Base-by-base conservation (phyloP, 2,113 vertebrate species). In the Drymodes brunneopygia region DNA sequence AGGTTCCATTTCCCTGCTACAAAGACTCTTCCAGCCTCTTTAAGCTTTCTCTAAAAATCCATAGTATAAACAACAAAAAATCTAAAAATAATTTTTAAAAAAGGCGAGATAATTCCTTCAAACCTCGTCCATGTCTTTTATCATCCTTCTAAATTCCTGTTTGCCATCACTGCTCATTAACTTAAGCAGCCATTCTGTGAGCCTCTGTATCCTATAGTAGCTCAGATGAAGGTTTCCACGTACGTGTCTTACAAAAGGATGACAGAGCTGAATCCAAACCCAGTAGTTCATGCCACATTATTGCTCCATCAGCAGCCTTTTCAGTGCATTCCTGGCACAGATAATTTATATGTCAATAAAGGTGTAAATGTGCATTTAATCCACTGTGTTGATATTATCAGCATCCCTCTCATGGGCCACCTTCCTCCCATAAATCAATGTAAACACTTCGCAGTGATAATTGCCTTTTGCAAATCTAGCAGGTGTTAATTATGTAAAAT, bases 1-100 rank as follows among this genome's bases (percentile, higher is more conserved):
- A 25, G 98, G 95, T 98, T 99, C 99, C 99, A 99, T 99, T 96
- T 99, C 99, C 98, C 95, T 97, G 95, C 90, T 97, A 94, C 85
- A 97, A 97, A 97, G 92, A 93, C 92, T 92, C 90, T 90, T 96
- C 62, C 9, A 3, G 90, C 88, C 85, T 97, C 85, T 96, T 95
- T 87, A 94, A 88, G 81, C 36, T 75, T 90, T 81, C 83, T 74
- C 95, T 98, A 97, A 96, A 97, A 97, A 97, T 97, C 97, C 98
- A 98, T 96, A 95, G 82, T 56, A 95, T 4, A 83, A 95, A 81
- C 80, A 95, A 91, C 70, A 58, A 95, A 90, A 90, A 88, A 90
- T 23, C 92, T 77, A 42, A 86, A 96, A 95, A 90, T 31, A 51
- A 73, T 42, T 67, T 38, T 66, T 24, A 2, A 88, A 42, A 53